Conservation (phyloP, 2,113 vertebrate species). For the Pelusios castaneus region DNA sequence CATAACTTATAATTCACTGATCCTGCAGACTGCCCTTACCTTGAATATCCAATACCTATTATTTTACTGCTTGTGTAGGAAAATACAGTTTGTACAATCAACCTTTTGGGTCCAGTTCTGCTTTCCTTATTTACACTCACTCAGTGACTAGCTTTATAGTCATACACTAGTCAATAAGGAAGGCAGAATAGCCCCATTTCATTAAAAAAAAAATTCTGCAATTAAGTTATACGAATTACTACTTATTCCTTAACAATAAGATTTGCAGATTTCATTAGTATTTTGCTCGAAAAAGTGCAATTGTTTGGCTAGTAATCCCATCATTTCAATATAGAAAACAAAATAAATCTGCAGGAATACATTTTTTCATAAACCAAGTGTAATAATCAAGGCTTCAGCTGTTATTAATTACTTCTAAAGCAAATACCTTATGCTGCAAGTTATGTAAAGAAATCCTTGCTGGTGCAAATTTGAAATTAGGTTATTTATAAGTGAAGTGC, state of each 20-base stretch:
- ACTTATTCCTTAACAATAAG: background rate
- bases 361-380: background rate
- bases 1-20: conserved; percentile 32
- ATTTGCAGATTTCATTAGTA: background rate
- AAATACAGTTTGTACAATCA: background rate
- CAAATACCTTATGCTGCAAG: conserved; percentile 52
- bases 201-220: background rate
- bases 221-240: background rate
- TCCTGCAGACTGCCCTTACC: conserved; percentile 38
- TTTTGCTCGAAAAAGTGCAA: background rate
- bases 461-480: conserved; percentile 46
- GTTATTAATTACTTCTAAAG: conserved; percentile 50
- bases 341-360: background rate
- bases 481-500: conserved; percentile 29
- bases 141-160: background rate
- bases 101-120: background rate
- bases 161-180: background rate
- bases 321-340: background rate
- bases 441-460: conserved; percentile 56
- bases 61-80: background rate
- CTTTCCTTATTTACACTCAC: background rate
- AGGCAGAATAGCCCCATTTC: background rate
- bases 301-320: background rate
- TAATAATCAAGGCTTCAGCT: background rate
- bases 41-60: background rate